Conservation (phyloP, 2,888 invertebrate genomes). For the Ypsolopha sequella region DNA sequence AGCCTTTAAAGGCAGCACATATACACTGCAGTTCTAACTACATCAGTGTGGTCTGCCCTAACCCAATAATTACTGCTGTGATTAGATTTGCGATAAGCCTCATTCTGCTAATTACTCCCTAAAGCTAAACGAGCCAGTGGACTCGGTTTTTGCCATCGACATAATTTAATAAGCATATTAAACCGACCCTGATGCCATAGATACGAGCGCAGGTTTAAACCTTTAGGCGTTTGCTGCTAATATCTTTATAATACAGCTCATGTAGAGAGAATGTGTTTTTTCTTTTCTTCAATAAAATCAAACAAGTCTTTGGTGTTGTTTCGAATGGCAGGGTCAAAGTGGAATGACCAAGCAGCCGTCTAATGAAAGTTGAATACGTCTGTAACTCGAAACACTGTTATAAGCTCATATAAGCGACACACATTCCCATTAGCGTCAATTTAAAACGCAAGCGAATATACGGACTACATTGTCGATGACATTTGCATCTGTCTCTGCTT, state of each 20-base stretch:
- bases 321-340: slow-evolving; percentile 52
- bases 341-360: slow-evolving; percentile 61
- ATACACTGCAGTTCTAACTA: slow-evolving; percentile 9
- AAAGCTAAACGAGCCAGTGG: slow-evolving; percentile 55
- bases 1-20: slow-evolving; percentile 25
- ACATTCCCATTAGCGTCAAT: slow-evolving; percentile 64
- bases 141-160: slow-evolving; percentile 61
- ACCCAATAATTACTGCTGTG: slow-evolving; percentile 62
- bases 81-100: slow-evolving; percentile 62
- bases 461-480: background rate
- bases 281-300: background rate
- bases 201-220: slow-evolving; percentile 43
- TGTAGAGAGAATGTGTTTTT: slow-evolving; percentile 9
- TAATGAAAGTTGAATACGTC: slow-evolving; percentile 51
- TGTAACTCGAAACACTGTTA: slow-evolving; percentile 55
- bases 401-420: slow-evolving; percentile 24
- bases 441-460: slow-evolving; percentile 42
- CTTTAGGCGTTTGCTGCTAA: slow-evolving; percentile 35
- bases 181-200: slow-evolving; percentile 54
- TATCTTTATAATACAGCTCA: slow-evolving; percentile 41
- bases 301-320: slow-evolving; percentile 10
- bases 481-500: background rate
- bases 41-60: slow-evolving; percentile 32
- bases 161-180: slow-evolving; percentile 69
- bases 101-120: slow-evolving; percentile 69